Base-by-base conservation (phyloP, 92 coral and sea anemone genomes). In the Palythoa caribaeorum region DNA sequence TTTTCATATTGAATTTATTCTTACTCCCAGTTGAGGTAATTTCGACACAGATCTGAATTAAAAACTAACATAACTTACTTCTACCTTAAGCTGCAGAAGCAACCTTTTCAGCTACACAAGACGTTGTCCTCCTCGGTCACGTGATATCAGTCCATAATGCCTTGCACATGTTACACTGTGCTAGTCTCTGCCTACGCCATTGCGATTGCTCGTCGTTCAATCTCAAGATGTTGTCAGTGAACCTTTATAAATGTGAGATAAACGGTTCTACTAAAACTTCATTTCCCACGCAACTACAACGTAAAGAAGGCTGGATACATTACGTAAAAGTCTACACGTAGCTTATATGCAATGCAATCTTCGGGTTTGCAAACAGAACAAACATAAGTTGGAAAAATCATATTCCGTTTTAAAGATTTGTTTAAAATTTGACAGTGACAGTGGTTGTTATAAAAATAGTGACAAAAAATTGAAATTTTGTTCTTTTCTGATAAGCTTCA, bases 171-270 rank as follows among this genome's bases (percentile, higher is more conserved):
- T 8, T 54, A 3, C 48, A 21, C 2, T 77, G 83, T 39, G 83
- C 83, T 19, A 54, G 69, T 54, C 9, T 8, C 50, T 79, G 84
- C 72, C 53, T 77, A 53, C 83, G 83, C 53, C 54, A 79, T 44
- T 57, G 84, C 35, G 63, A 60, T 36, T 79, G 84, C 37, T 59
- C 84, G 10, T 79, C 84, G 54, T 79, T 79, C 14, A 79, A 79
- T 44, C 84, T 77, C 83, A 54, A 77, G 36, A 77, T 37, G 38
- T 28, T 54, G 68, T 77, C 83, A 35, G 17, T 19, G 47, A 35
- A 54, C 1, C 66, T 77, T 54, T 57, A 54, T 63, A 77, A 52
- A 19, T 77, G 83, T 48, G 83, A 77, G 68, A 12, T 77, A 15
- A 77, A 52, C 83, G 35, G 21, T 14, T 63, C 83, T 12, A 19